phyloP scores from a whole-genome alignment of 1,140 invertebrate species.

The Apis mellifera region Amel_HAv3.1 CM009934.2:3742001-3742500 shows the following conservation, averaged over 20 bases:
- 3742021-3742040: slow-evolving; percentile 46
- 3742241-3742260: slow-evolving; percentile 30
- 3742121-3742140: slow-evolving; percentile 61
- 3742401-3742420: too few species aligned
- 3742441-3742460: too few species aligned
- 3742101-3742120: slow-evolving; percentile 78
- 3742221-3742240: not conserved
- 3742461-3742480: too few species aligned
- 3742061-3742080: slow-evolving; percentile 79
- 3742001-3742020: slow-evolving; percentile 50
- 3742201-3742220: slow-evolving; percentile 30
- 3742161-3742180: slow-evolving; percentile 42
- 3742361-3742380: not conserved
- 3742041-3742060: slow-evolving; percentile 76
- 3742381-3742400: too few species aligned
- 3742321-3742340: not conserved
- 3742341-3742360: not conserved
- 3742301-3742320: not conserved
- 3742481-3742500: too few species aligned
- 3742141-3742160: slow-evolving; percentile 41
- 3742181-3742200: slow-evolving; percentile 43
- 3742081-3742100: slow-evolving; percentile 81
- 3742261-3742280: slow-evolving; percentile 33
- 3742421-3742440: too few species aligned
- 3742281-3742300: not conserved